These are phyloP conservation scores for Peromyscus melanophrys DNA, from an alignment of 2,797 vertebrate species.

Conservation along the genomic window DNA sequence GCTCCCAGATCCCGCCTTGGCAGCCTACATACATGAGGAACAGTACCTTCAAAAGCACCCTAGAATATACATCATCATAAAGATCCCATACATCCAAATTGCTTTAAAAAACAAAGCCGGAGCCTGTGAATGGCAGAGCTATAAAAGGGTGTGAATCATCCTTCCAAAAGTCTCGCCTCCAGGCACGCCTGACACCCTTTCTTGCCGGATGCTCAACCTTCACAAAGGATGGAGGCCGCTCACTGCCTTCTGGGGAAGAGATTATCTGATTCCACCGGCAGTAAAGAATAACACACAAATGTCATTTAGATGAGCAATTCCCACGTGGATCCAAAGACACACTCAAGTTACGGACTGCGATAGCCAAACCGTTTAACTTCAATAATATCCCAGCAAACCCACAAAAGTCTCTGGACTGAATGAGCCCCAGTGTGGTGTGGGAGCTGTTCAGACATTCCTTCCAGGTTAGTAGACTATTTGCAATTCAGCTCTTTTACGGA, in stretches of 20 bases:
- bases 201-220: conserved; percentile 68
- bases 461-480: conserved; percentile 83
- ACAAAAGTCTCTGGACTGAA: conserved; percentile 59
- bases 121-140: conserved; percentile 32
- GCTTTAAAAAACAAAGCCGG: conserved; percentile 50
- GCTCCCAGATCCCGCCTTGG: not conserved
- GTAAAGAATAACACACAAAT: conserved; percentile 76
- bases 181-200: conserved; percentile 63
- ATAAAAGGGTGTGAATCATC: conserved; percentile 74
- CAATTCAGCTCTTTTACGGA: conserved; percentile 78
- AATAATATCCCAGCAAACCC: conserved; percentile 75
- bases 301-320: conserved; percentile 75
- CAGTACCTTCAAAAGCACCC: not conserved
- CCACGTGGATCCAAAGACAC: conserved; percentile 74
- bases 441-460: conserved; percentile 83
- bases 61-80: not conserved
- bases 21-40: fast-evolving
- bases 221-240: conserved; percentile 69
- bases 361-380: conserved; percentile 75
- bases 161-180: conserved; percentile 68
- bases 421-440: conserved; percentile 71
- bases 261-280: conserved; percentile 68
- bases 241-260: conserved; percentile 77
- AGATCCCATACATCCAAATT: not conserved
- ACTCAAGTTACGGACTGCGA: conserved; percentile 61